Percentiles rank a stretch among this genome's conserved stretches.
These are phyloP conservation scores for Greenwoodochromis staneri DNA, from an alignment of 2,113 vertebrate genomes.

Conservation along the genomic window DNA sequence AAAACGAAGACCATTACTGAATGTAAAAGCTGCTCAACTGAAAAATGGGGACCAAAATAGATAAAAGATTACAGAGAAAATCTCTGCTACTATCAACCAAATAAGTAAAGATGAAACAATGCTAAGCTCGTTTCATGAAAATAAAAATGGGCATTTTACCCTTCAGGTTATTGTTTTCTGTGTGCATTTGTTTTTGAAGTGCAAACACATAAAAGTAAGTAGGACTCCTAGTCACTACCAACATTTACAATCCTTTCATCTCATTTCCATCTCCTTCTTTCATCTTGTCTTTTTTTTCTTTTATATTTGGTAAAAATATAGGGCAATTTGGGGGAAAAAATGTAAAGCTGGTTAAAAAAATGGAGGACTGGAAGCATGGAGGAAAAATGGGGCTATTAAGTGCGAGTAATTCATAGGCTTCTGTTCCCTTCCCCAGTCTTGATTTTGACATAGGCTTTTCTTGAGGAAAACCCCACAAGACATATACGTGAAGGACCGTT, in stretches of 20 bases:
- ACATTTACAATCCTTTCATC: slow-evolving; percentile 17
- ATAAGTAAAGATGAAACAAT: not conserved
- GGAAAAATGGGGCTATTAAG: not conserved
- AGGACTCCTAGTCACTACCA: not conserved
- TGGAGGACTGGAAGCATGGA: not conserved
- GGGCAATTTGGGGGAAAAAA: not conserved
- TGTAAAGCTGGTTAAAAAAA: not conserved
- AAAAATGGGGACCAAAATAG: not conserved
- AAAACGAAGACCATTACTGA: not conserved
- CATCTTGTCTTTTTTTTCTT: not conserved
- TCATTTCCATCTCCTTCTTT: not conserved
- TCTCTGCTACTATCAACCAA: not conserved
- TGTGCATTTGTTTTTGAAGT: not conserved
- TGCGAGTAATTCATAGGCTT: not conserved
- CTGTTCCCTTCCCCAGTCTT: not conserved
- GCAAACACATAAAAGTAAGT: not conserved
- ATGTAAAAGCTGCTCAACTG: not conserved
- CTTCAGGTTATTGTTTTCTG: not conserved
- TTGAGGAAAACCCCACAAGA: not conserved
- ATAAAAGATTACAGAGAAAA: not conserved
- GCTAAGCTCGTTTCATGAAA: not conserved
- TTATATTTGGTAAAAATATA: not conserved
- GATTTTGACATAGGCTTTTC: not conserved
- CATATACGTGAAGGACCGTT: not conserved
- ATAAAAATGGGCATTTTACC: not conserved